Conservation (phyloP, 2,888 invertebrate species). For the Erebia aethiops region DNA sequence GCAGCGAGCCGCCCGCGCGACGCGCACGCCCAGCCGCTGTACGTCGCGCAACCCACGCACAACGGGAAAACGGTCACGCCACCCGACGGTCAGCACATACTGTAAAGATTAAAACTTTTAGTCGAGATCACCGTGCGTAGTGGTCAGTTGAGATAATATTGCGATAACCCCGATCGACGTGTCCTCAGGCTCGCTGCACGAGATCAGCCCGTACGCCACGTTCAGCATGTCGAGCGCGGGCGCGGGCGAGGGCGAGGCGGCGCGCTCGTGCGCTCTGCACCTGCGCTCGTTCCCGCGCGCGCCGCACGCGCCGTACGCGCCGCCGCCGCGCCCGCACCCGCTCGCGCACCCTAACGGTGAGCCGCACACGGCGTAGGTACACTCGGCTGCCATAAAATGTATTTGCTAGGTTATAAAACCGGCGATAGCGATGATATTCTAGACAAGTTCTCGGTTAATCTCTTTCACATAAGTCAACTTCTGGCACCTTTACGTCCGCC, state of each 20-base stretch:
- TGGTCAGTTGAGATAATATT: no score
- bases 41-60: slow-evolving; percentile 39
- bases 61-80: slow-evolving; percentile 58
- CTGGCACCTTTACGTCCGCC: no score
- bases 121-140: no score
- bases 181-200: slow-evolving; percentile 81
- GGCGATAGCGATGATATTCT: no score
- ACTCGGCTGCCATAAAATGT: no score
- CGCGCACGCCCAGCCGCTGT: slow-evolving; percentile 50
- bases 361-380: neutral
- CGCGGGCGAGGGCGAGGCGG: slow-evolving; percentile 55
- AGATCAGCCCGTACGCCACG: slow-evolving; percentile 90
- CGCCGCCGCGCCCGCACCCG: slow-evolving; percentile 62
- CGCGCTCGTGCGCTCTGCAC: slow-evolving; percentile 75
- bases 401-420: no score
- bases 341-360: slow-evolving; percentile 55
- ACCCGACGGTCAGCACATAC: slow-evolving; percentile 49
- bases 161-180: no score
- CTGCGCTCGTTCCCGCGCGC: slow-evolving; percentile 60
- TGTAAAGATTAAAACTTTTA: neutral
- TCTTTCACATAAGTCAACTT: no score
- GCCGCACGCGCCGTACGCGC: slow-evolving; percentile 51
- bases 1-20: slow-evolving; percentile 47
- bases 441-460: no score
- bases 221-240: slow-evolving; percentile 86